A percentile compares a stretch with the other conserved stretches of the same genome.
Evolutionary conservation across 37 sponge, comb jelly and placozoan species (phyloP).

Genomic region (Ianthella basta): DNA sequence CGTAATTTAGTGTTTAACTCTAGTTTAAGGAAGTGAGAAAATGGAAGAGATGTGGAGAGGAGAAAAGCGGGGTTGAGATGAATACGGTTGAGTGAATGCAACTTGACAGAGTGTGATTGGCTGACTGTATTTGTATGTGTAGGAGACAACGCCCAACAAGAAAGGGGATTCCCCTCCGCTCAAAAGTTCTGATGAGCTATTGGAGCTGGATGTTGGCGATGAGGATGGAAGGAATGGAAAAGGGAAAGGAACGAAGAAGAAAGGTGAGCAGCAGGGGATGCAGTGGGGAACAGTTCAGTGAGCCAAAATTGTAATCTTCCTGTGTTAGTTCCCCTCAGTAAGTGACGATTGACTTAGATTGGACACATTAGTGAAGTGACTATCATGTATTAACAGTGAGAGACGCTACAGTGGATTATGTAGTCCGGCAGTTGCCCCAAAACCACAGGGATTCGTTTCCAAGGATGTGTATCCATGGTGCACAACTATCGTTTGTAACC

Average conservation of each 20-base stretch:
- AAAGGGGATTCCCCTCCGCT: conserved; percentile 16
- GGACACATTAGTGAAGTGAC: not conserved
- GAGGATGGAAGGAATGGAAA: conserved; percentile 40
- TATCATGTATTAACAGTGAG: too few species aligned
- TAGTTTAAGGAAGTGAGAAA: conserved; percentile 40
- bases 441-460: too few species aligned
- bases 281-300: too few species aligned
- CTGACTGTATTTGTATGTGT: not conserved
- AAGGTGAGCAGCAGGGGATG: conserved; percentile 33
- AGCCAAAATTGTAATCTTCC: too few species aligned
- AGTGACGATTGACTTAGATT: too few species aligned
- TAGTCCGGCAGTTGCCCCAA: too few species aligned
- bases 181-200: not conserved
- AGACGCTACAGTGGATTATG: too few species aligned
- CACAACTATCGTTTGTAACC: too few species aligned
- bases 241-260: conserved; percentile 35
- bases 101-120: too few species aligned
- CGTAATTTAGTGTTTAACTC: too few species aligned
- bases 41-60: conserved; percentile 18
- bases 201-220: conserved; percentile 10
- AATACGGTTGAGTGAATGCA: not conserved
- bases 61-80: not conserved
- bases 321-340: too few species aligned
- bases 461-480: too few species aligned
- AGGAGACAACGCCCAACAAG: conserved; percentile 10